Conservation (phyloP, 2,113 vertebrate species). For the Siniperca knerii region DNA sequence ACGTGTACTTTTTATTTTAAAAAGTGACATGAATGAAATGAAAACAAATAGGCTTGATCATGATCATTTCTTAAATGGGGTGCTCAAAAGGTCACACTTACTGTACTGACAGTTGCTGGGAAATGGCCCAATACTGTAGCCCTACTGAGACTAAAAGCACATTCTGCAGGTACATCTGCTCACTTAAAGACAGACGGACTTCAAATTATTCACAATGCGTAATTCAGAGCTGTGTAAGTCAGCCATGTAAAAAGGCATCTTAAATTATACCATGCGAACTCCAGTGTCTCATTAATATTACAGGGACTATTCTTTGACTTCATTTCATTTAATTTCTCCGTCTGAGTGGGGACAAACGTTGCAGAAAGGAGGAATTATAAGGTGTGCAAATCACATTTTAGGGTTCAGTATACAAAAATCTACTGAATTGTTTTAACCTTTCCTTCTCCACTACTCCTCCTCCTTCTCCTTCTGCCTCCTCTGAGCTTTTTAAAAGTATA, state of each 20-base stretch:
- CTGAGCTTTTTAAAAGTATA: conserved; percentile 32
- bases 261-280: conserved; percentile 80
- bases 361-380: conserved; percentile 81
- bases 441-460: conserved; percentile 44
- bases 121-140: conserved; percentile 1
- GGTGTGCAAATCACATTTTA: conserved; percentile 85
- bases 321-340: conserved; percentile 80
- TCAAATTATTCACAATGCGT: conserved; percentile 69
- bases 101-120: background rate
- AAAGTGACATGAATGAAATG: background rate
- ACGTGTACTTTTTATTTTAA: background rate
- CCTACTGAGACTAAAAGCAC: conserved; percentile 31
- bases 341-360: conserved; percentile 77
- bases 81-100: conserved; percentile 7
- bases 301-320: conserved; percentile 83
- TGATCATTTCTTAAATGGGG: background rate
- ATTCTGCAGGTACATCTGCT: conserved; percentile 49
- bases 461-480: conserved; percentile 49
- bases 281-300: conserved; percentile 82
- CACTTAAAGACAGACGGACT: conserved; percentile 48
- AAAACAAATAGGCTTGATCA: conserved; percentile 15
- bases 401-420: conserved; percentile 79
- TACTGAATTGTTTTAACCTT: conserved; percentile 70
- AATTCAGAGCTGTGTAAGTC: conserved; percentile 74
- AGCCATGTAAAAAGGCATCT: conserved; percentile 75